Evolutionary conservation across 2,113 vertebrate species (phyloP), one percentile per base, ranked within the genome.

Genomic region (Opisthocomus hoazin): DNA sequence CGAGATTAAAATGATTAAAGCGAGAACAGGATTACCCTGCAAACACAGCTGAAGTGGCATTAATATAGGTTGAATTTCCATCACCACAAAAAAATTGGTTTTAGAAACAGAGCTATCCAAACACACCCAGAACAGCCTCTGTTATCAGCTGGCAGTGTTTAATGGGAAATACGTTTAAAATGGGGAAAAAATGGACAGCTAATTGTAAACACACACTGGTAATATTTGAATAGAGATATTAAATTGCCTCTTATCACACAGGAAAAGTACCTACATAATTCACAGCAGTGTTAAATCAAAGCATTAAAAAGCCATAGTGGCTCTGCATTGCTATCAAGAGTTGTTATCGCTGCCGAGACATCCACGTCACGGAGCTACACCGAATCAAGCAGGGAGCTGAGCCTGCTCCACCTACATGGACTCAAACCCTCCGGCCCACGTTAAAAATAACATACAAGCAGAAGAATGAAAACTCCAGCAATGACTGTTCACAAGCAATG

Each of bases 311-410:
- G 43, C 37, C 0, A 0, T 4, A 56, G 76, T 4, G 11, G 24
- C 16, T 54, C 43, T 51, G 48, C n/a, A 16, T 4, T 5, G 9
- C 10, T 21, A 81, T 43, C 3, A 7, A n/a, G 46, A 48, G 45
- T 3, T 9, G 32, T 43, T 30, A 45, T n/a, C 0, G 0, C 45
- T 56, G 45, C 50, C 2, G 29, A 36, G 26, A 56, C 0, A 0
- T 29, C 50, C 17, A 30, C 22, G 39, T 4, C n/a, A 3, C 1
- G 3, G 54, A n/a, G n/a, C 24, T 9, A 19, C 14, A 2, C 3
- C 0, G 14, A 77, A 15, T 19, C 32, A 11, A 36, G 45, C n/a
- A 24, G 39, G 65, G 24, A 56, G 37, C 34, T 4, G 12, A 61
- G 20, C 50, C 29, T 63, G 29, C 7, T 51, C 56, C 10, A 11